Base-by-base conservation (phyloP, 2,113 vertebrate genomes). In the Alouatta palliata region DNA sequence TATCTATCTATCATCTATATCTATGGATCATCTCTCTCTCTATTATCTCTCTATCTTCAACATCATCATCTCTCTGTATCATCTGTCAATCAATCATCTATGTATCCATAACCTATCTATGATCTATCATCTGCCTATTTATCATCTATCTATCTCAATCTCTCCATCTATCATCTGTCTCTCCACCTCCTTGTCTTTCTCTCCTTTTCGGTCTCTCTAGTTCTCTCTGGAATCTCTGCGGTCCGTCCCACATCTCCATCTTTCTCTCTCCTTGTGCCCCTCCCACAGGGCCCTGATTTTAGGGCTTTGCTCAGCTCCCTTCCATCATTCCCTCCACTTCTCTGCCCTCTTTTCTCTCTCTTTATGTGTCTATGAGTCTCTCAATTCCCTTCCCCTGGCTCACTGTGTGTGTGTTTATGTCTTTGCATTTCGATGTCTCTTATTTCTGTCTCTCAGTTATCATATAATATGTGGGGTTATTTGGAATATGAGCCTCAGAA, bases 61-160 rank as follows among this genome's bases (percentile, higher is more conserved):
- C 49, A 0, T 47, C 3, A 52, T 17, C 0, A 0, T 9, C 21
- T 58, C 49, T 17, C 16, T 13, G 30, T 64, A 64, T 64, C 61
- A 0, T 64, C 61, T 30, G 2, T 64, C 27, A 13, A 0, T 49
- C 47, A 49, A 12, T 64, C 58, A 13, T 30, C 27, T 64, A 64
- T 64, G 5, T 64, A 30, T 64, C 5, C 13, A 30, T 30, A 5
- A 64, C 27, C 27, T 64, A 13, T 64, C 61, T 30, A 13, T 30
- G 27, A 30, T 30, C 61, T 64, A 13, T 8, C 58, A 30, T 30
- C 25, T 64, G 30, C 11, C 61, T 13, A 30, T 64, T 12, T 64
- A 30, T 30, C 11, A 64, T 54, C 40, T 32, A 4, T 5, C 23
- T 58, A 58, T 30, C 5, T 64, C 61, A 12, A 61, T 61, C 88